Base-by-base conservation (phyloP, 2,113 vertebrate genomes). In the Zingel zingel region DNA sequence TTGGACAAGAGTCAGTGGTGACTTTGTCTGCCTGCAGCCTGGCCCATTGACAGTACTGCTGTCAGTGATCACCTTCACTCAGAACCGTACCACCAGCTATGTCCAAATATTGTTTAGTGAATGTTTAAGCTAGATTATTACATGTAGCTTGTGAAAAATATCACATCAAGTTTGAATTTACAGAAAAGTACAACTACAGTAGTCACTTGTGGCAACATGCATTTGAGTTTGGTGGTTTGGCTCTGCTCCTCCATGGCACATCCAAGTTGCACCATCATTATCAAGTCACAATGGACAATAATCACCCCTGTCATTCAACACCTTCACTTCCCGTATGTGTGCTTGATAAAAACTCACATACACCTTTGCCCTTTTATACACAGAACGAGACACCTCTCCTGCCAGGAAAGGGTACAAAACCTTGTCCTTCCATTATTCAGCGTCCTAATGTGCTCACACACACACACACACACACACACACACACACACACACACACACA, bases 1-100 rank as follows among this genome's bases (percentile, higher is more conserved):
- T 98, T 97, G 97, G 93, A 94, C 94, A 94, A 91, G 93, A 96
- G 62, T 84, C 56, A 30, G 79, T 66, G 58, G 71, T 74, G 66
- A 77, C 47, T 78, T 74, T 82, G 61, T 10, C 66, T 43, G 50
- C 48, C 73, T 81, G 65, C 56, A 79, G 82, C 53, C 54, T 27
- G 51, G 69, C 23, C 73, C 25, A 4, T 7, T 67, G 65, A 77
- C 48, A 57, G n/a, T 23, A 45, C 51, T 6, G 19, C 73, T 79
- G 56, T 76, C 66, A 67, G 48, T 61, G 77, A 71, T 77, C 72
- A 67, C 57, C 23, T 70, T 1, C 58, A 39, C 5, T 33, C 74
- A 69, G 8, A 56, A 8, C 6, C 5, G 0, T 45, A 48, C 15
- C 36, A 36, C 69, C 10, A 18, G 10, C 12, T n/a, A 1, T n/a